phyloP scores from a whole-genome alignment of 1,140 invertebrate genomes.

The Oncopodura yosiiana region DNA sequence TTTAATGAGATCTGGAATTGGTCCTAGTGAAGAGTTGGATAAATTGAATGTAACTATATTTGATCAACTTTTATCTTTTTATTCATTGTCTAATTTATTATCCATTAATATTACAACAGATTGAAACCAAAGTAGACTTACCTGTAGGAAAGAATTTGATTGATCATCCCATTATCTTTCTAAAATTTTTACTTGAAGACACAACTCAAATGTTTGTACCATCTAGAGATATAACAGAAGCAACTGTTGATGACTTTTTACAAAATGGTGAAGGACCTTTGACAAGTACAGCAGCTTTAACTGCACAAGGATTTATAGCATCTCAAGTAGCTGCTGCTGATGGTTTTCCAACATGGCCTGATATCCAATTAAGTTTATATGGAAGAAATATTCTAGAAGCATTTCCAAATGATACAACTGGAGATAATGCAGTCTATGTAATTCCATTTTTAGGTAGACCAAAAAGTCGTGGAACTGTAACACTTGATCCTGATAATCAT shows the following conservation, averaged over 20 bases:
- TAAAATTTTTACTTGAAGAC: constrained; percentile 3
- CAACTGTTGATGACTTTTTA: not conserved
- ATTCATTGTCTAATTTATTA: not conserved
- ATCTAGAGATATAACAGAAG: constrained; percentile 1
- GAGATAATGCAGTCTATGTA: constrained; percentile 2
- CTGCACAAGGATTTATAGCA: constrained; percentile 12
- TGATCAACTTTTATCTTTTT: not conserved
- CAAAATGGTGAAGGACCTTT: not conserved
- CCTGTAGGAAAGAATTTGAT: constrained; percentile 47
- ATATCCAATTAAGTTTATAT: constrained; percentile 11
- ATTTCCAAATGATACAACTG: not conserved
- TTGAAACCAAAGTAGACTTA: constrained; percentile 37
- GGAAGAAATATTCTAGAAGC: not conserved
- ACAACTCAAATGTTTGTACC: not conserved
- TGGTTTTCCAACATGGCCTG: constrained; percentile 11
- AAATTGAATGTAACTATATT: constrained; percentile 9
- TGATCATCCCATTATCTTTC: constrained; percentile 15
- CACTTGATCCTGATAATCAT: constrained; percentile 36
- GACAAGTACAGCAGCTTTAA: not conserved
- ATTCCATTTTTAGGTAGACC: constrained; percentile 35
- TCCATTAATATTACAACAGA: not conserved
- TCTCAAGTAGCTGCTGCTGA: constrained; percentile 8
- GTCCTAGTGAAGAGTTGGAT: constrained; percentile 38
- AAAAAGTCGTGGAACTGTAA: constrained; percentile 36
- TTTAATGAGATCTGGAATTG: constrained; percentile 43